These are phyloP conservation scores for Nasalis larvatus DNA, from an alignment of 2,113 vertebrate species.

Conservation along the genomic window DNA sequence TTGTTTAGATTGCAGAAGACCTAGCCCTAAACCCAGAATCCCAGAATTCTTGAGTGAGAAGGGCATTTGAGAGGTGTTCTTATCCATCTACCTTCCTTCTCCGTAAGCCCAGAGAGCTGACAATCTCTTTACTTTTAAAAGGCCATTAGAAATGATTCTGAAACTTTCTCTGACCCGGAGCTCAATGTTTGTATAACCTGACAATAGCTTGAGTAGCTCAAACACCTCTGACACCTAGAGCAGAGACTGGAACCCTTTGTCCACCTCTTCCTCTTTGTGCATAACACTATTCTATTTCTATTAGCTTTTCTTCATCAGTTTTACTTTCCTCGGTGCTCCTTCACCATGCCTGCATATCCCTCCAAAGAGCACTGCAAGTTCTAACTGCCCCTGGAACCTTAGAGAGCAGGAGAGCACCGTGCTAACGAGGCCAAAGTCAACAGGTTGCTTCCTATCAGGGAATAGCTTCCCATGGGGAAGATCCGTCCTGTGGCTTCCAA, in stretches of 20 bases:
- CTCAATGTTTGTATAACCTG: background rate
- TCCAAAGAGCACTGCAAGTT: background rate
- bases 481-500: background rate
- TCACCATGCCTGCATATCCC: rapidly evolving
- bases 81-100: background rate
- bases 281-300: background rate
- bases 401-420: background rate
- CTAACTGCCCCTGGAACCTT: background rate
- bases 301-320: background rate
- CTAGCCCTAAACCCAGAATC: background rate
- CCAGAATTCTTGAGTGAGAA: background rate
- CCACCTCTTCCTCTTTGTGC: background rate
- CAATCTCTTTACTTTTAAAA: background rate
- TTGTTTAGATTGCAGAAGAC: background rate
- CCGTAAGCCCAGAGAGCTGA: background rate
- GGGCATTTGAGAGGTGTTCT: background rate
- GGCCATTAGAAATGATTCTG: background rate
- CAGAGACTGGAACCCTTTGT: rapidly evolving
- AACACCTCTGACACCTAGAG: rapidly evolving
- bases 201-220: background rate
- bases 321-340: background rate
- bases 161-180: background rate
- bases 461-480: rapidly evolving
- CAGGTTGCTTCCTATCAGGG: background rate
- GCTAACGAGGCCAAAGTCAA: background rate